Evolutionary conservation across 2,888 invertebrate species (phyloP).

Genomic region (Quadroppia sp.): DNA sequence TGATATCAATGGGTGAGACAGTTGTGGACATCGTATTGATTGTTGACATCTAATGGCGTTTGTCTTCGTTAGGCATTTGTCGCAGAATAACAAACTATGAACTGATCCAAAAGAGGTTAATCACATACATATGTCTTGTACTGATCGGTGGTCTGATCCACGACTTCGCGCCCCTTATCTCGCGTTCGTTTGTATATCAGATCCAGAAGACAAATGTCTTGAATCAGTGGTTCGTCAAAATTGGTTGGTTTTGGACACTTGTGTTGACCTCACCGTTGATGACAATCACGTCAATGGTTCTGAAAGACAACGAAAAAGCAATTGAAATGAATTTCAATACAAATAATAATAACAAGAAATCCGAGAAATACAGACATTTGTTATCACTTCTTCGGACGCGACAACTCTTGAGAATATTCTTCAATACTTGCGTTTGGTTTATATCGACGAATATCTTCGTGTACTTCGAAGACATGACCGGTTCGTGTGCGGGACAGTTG

Average conservation of each 20-base stretch:
- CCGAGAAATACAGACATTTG: background rate
- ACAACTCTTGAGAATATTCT: background rate
- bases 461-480: slow-evolving; percentile 18
- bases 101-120: slow-evolving; percentile 30
- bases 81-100: slow-evolving; percentile 36
- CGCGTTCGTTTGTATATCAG: slow-evolving; percentile 33
- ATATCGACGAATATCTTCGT: slow-evolving; percentile 37
- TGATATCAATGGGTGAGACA: slow-evolving; percentile 17
- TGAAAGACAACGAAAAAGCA: background rate
- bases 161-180: slow-evolving; percentile 38
- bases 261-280: slow-evolving; percentile 38
- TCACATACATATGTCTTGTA: slow-evolving; percentile 37
- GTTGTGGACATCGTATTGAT: too few species aligned
- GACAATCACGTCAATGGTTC: slow-evolving; percentile 1
- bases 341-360: slow-evolving; percentile 2
- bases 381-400: background rate
- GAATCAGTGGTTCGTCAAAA: slow-evolving; percentile 42
- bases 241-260: slow-evolving; percentile 44
- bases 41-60: background rate
- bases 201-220: slow-evolving; percentile 13
- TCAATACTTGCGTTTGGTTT: slow-evolving; percentile 43
- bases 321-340: background rate
- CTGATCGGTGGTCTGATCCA: slow-evolving; percentile 40
- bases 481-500: too few species aligned
- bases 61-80: slow-evolving; percentile 32